These are phyloP conservation scores for Apogon talboti DNA, from an alignment of 2,797 vertebrate genomes.

Conservation along the genomic window DNA sequence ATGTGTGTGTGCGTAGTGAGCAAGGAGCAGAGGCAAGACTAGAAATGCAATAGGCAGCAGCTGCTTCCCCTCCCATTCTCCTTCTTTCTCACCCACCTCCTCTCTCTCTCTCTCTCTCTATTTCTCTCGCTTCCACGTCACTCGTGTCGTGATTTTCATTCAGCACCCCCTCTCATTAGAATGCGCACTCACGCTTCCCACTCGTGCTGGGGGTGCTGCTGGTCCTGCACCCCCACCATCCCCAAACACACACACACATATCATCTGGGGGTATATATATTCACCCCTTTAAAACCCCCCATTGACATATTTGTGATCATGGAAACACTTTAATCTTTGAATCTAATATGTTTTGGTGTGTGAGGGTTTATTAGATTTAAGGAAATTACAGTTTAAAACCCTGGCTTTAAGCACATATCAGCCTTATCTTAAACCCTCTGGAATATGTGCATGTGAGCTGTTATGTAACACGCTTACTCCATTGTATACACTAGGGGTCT, in stretches of 20 bases:
- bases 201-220: slow-evolving; percentile 59
- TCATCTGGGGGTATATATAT: slow-evolving; percentile 6
- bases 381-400: slow-evolving; percentile 11
- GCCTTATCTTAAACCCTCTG: slow-evolving; percentile 25
- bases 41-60: slow-evolving; percentile 64
- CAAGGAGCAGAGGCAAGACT: slow-evolving; percentile 63
- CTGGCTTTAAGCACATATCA: slow-evolving; percentile 6
- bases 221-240: slow-evolving; percentile 29
- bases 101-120: slow-evolving; percentile 71
- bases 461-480: slow-evolving; percentile 50
- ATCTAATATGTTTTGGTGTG: not conserved
- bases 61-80: slow-evolving; percentile 67
- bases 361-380: too few species aligned
- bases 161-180: slow-evolving; percentile 83
- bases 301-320: too few species aligned
- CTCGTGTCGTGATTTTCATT: slow-evolving; percentile 86
- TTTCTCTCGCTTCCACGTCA: slow-evolving; percentile 69
- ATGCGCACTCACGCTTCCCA: slow-evolving; percentile 83
- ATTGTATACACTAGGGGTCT: slow-evolving; percentile 18
- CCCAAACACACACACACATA: slow-evolving; percentile 34
- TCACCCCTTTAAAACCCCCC: too few species aligned
- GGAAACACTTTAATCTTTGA: too few species aligned
- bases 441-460: slow-evolving; percentile 33
- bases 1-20: slow-evolving; percentile 23
- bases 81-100: slow-evolving; percentile 59